Evolutionary conservation across 2,797 vertebrate genomes (phyloP), one percentile per base, ranked within the genome.

Genomic region (Diplodus puntazzo): DNA sequence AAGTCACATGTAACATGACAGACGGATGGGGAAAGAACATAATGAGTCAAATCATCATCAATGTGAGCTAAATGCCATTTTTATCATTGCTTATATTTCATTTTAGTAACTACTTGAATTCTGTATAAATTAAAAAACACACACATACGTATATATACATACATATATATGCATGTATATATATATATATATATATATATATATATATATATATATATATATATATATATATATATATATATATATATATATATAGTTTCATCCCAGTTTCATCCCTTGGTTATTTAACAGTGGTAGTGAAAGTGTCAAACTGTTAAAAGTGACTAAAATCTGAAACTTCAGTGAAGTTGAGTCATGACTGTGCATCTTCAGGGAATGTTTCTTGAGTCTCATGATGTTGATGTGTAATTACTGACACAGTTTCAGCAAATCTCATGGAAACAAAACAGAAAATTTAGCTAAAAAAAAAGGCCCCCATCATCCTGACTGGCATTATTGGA

Each of bases 311-410:
- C 30, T 80, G 25, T 10, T 23, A 12, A 53, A 68, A 75, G 66
- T 7, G 2, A 4, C 21, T 14, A 27, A 59, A 50, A 45, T 53
- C n/a, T 48, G 25, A 74, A 81, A 83, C 21, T 59, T 21, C 45
- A 16, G 59, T 11, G 9, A 66, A 52, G 53, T 74, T 58, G 3
- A 74, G 66, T 58, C 23, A 21, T 81, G 65, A 87, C 50, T 80
- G 20, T 43, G 13, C 49, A 70, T 73, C 42, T 82, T 42, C 0
- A 68, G 88, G 90, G 90, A 89, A 78, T 88, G 39, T 84, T 87
- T 83, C 18, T 4, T 2, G 3, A 73, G 75, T 89, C 79, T 80
- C 60, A 73, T 91, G 86, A 90, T 79, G 63, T 13, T 17, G 39
- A 74, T 80, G 49, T 85, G 58, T 79, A 68, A 76, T 77, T 12